Base-by-base conservation (phyloP, 1,140 invertebrate species). In the Lordiphosa collinella region DNA sequence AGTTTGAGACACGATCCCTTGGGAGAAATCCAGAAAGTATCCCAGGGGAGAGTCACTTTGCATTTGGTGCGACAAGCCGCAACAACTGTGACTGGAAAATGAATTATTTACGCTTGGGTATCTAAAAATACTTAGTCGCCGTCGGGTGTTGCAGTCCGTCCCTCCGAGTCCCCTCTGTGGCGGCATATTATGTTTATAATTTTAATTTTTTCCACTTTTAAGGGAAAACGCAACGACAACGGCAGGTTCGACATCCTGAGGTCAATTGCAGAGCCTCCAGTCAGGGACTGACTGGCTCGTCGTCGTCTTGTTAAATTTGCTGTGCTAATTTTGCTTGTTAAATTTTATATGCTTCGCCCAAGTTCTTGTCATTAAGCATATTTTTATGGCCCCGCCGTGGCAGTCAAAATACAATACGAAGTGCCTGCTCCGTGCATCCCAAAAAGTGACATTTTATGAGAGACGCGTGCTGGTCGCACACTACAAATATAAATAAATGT, bases 31-130 rank as follows among this genome's bases (percentile, higher is more conserved):
- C 11, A 46, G 37, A 47, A 25, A 46, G 40, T 29, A 40, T 53
- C 57, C 56, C 65, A 41, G 16, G 18, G 37, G 57, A 46, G 61
- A 50, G 53, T 54, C 55, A 48, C 31, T 57, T 66, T 61, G 35
- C 44, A 31, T 48, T 38, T 55, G 40, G 59, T 50, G 66, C 66
- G 52, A 70, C 58, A 72, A 79, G 62, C 79, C 73, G 85, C 78
- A 74, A 74, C 78, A 70, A 85, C 78, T 84, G 78, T 73, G 78
- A 85, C 78, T 85, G 73, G 78, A 84, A 84, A 84, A 84, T 84
- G 79, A 84, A 82, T 82, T 82, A 82, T 82, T 78, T 84, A 84
- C 78, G 78, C 72, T 49, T 61, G 50, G 44, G 38, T 50, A 58
- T 60, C 78, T 82, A 82, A 82, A 82, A 82, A 84, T 84, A 82